Evolutionary conservation across 2,797 vertebrate genomes (phyloP), one percentile per base, ranked within the genome.

Genomic region (Crocodylus rhombifer): DNA sequence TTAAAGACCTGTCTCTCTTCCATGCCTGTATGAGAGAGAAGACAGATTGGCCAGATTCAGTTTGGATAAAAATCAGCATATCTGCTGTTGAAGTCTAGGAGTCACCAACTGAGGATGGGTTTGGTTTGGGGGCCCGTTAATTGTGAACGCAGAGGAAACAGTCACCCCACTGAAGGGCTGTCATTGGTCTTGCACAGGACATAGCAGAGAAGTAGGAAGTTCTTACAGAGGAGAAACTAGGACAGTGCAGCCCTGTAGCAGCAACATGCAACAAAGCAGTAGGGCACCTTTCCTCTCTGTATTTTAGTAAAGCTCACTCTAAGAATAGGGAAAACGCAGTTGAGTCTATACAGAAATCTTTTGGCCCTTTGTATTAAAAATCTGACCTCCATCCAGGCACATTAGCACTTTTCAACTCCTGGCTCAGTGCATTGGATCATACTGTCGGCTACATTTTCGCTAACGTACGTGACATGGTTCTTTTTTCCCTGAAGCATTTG

Each of bases 121-220:
- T 91, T 77, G 80, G 82, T 84, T 82, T 93, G 89, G 87, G 23
- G 69, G 88, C 93, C 88, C 91, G 90, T 89, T 95, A 92, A 93
- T 93, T 94, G 95, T 93, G 91, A 96, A 87, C 83, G 80, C 77
- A 77, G 93, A 89, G 87, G 81, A 87, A 92, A 81, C 87, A 90
- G 83, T 95, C 93, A 91, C 95, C 91, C 94, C 74, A 10, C 79
- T 86, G 75, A 96, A 94, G 91, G 88, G 93, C 90, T 95, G 84
- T 84, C 92, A 92, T 94, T 95, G 93, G 94, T 96, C 95, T 93
- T 94, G 93, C 94, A 92, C 95, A 95, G 96, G 93, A 93, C 93
- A 95, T 84, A 82, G 86, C 75, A 81, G 88, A 94, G 92, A 92
- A 96, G 84, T 89, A 84, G 95, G 95, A 94, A 95, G 95, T 96